Evolutionary conservation across 2,797 vertebrate genomes (phyloP).

Genomic region (Gila robusta): DNA sequence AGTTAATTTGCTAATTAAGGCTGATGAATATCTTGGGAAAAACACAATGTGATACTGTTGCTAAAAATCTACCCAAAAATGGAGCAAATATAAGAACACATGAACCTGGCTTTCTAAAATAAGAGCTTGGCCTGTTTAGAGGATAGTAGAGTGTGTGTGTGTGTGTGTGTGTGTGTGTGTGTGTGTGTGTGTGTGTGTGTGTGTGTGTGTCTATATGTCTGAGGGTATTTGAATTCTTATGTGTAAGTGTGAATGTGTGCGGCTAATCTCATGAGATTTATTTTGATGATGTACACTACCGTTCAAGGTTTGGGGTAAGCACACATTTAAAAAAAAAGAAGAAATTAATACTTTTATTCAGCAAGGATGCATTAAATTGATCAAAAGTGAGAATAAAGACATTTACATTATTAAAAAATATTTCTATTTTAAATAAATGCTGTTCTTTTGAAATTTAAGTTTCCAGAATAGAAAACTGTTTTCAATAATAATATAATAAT

Average conservation of each 20-base stretch:
- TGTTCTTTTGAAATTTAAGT: not conserved
- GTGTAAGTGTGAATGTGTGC: not conserved
- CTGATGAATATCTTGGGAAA: constrained; percentile 19
- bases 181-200: not conserved
- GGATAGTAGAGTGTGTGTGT: constrained; percentile 1
- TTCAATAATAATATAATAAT: not conserved
- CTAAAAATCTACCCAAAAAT: constrained; percentile 19
- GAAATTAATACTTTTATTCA: not conserved
- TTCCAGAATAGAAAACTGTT: not conserved
- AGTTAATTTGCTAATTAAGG: not conserved
- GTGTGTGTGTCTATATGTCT: not conserved
- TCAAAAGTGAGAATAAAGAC: not conserved
- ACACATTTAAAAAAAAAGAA: no score
- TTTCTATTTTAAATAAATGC: not conserved
- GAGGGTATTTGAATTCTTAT: not conserved
- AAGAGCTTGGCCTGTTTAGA: constrained; percentile 64
- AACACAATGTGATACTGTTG: constrained; percentile 16
- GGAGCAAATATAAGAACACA: constrained; percentile 52
- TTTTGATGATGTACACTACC: not conserved
- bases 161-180: no score
- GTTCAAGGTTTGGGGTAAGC: not conserved
- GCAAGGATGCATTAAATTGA: not conserved
- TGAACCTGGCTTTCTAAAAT: constrained; percentile 59
- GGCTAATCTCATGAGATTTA: not conserved
- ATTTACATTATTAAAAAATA: not conserved